Evolutionary conservation across 2,797 vertebrate genomes (phyloP).

Genomic region (Pangasius krempfi): DNA sequence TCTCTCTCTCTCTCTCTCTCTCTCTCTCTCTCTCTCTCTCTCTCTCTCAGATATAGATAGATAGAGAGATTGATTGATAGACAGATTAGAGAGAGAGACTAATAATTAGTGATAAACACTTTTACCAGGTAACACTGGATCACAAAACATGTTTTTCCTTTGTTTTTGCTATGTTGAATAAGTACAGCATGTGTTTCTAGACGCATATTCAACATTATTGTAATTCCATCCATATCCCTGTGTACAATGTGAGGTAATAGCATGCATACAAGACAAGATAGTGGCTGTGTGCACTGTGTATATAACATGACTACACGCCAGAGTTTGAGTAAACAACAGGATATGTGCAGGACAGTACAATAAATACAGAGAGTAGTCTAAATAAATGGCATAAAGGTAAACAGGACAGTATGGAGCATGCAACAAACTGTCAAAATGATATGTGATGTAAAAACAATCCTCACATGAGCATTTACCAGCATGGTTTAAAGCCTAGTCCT

Average conservation of each 20-base stretch:
- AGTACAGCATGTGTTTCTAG: not conserved
- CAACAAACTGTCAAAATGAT: not conserved
- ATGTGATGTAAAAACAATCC: not conserved
- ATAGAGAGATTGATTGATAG: too few species aligned
- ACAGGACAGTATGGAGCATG: not conserved
- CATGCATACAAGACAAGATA: not conserved
- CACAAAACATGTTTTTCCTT: not conserved
- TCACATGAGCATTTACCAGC: not conserved
- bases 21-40: too few species aligned
- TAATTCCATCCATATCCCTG: not conserved
- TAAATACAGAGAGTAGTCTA: not conserved
- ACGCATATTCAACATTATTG: not conserved
- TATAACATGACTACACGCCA: not conserved
- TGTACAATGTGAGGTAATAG: not conserved
- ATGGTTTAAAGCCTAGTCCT: not conserved
- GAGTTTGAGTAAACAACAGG: constrained; percentile 8
- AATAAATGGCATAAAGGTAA: not conserved
- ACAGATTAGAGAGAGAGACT: not conserved
- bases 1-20: too few species aligned
- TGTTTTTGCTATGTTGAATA: not conserved
- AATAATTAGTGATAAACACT: not conserved
- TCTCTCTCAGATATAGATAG: too few species aligned
- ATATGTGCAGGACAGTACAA: constrained; percentile 14
- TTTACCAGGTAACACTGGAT: not conserved
- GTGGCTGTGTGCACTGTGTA: not conserved